Percentiles rank a stretch among this genome's conserved stretches.
phyloP scores from a whole-genome alignment of 2,113 vertebrate genomes.

The Lichenostomus cassidix region DNA sequence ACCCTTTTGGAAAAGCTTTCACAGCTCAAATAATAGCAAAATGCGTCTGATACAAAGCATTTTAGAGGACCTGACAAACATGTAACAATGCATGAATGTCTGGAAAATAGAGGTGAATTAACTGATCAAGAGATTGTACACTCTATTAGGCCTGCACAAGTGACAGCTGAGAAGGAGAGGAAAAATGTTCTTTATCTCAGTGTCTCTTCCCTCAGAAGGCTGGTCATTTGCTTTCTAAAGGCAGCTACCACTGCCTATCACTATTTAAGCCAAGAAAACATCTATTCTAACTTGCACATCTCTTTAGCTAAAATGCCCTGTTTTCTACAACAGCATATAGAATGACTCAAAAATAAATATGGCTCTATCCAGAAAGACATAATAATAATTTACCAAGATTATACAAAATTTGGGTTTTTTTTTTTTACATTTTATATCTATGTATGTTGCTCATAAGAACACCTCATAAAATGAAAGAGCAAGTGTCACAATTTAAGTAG shows the following conservation, averaged over 20 bases:
- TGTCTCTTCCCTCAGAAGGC: background rate
- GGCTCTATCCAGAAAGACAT: background rate
- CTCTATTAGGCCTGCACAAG: background rate
- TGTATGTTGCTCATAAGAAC: background rate
- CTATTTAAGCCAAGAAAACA: background rate
- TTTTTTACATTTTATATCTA: background rate
- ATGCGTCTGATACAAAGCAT: background rate
- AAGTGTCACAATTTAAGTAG: background rate
- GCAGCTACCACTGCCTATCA: background rate
- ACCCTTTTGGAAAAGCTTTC: background rate
- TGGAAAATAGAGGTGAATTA: constrained; percentile 13
- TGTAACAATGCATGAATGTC: background rate
- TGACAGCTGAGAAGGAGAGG: background rate
- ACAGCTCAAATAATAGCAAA: background rate
- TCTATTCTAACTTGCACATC: background rate
- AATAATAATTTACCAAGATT: background rate
- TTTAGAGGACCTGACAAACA: background rate
- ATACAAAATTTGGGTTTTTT: fast-evolving
- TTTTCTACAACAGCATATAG: background rate
- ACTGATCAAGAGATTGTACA: background rate
- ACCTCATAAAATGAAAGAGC: background rate
- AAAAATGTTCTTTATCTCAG: background rate
- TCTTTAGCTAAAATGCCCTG: background rate
- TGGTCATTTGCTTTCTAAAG: background rate
- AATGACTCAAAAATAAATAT: background rate